phyloP scores from a whole-genome alignment of 2,113 vertebrate species.

The Datnioides undecimradiatus region DNA sequence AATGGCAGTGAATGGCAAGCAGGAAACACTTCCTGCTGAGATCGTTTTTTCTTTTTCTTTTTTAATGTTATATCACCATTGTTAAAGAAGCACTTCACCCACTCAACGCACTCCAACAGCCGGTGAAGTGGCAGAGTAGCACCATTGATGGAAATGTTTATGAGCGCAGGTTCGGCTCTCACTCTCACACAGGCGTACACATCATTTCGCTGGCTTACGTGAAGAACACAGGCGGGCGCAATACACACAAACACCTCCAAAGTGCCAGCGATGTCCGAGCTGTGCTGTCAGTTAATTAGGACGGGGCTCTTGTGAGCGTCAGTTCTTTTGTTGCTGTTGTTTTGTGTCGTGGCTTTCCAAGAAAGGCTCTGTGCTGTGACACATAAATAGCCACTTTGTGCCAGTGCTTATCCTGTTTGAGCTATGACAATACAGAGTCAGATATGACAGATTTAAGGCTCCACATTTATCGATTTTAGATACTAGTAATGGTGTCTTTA shows the following conservation, averaged over 20 bases:
- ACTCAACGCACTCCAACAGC: conserved; percentile 26
- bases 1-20: conserved; percentile 3
- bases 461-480: not conserved
- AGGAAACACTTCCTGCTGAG: conserved; percentile 20
- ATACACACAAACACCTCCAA: conserved; percentile 27
- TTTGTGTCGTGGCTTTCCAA: conserved; percentile 1
- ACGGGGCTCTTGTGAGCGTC: conserved; percentile 29
- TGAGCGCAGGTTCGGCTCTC: conserved; percentile 10
- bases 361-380: conserved; percentile 4
- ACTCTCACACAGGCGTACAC: not conserved
- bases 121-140: conserved; percentile 36
- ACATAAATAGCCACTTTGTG: not conserved
- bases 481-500: not conserved
- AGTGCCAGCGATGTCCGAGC: conserved; percentile 8
- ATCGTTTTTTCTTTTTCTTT: not conserved
- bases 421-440: not conserved
- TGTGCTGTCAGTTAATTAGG: conserved; percentile 28
- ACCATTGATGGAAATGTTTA: conserved; percentile 57
- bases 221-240: conserved; percentile 17
- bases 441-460: not conserved
- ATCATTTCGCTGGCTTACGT: not conserved
- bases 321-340: conserved; percentile 41
- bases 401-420: not conserved
- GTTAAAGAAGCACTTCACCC: conserved; percentile 42
- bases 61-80: conserved; percentile 8